Conservation (phyloP, 2,797 vertebrate genomes). For the Tokudaia muenninki region DNA sequence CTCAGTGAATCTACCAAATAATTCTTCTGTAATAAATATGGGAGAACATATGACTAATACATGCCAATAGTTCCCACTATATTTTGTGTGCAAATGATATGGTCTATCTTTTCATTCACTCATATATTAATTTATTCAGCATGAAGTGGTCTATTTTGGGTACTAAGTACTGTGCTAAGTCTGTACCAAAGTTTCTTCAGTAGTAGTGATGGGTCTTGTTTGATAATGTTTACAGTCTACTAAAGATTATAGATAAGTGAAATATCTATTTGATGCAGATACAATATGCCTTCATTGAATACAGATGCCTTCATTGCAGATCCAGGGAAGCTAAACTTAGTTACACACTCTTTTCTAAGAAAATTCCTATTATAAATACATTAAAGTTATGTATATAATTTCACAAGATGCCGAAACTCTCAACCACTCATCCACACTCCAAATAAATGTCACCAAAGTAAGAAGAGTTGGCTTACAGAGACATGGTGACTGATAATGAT, state of each 20-base stretch:
- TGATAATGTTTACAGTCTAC: background rate
- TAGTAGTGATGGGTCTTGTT: background rate
- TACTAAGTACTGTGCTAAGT: background rate
- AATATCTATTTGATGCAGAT: slow-evolving; percentile 40
- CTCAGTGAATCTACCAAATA: background rate
- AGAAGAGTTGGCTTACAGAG: slow-evolving; percentile 42
- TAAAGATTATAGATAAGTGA: background rate
- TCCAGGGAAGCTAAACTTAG: slow-evolving; percentile 44
- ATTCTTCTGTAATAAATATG: background rate
- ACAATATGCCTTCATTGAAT: background rate
- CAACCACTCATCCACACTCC: slow-evolving; percentile 39
- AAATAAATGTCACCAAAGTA: slow-evolving; percentile 34
- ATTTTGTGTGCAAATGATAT: background rate
- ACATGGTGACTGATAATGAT: slow-evolving; percentile 30
- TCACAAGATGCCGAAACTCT: background rate
- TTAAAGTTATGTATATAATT: slow-evolving; percentile 39
- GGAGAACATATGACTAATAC: background rate
- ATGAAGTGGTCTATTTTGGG: background rate
- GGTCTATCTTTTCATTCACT: background rate
- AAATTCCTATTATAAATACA: slow-evolving; percentile 49
- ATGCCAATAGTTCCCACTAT: background rate
- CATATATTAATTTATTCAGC: background rate
- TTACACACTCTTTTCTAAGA: slow-evolving; percentile 38
- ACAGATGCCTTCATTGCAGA: background rate
- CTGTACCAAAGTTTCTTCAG: background rate